A percentile compares a stretch with the other conserved stretches of the same genome.
These are phyloP conservation scores for Sternarchorhynchus goeldii DNA, from an alignment of 2,797 vertebrate species.

Conservation along the genomic window DNA sequence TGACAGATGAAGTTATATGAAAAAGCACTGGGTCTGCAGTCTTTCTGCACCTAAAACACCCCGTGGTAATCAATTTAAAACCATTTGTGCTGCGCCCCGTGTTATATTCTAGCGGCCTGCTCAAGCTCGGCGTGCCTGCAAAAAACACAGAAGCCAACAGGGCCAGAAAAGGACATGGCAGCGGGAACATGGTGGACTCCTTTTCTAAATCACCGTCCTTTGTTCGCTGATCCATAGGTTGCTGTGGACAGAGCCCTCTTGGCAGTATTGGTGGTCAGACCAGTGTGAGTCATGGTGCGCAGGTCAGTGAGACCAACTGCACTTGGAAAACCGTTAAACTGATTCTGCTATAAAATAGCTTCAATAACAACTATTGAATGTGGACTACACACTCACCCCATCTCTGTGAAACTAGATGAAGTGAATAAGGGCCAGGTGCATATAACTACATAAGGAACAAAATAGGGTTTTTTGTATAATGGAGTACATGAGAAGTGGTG, in stretches of 20 bases:
- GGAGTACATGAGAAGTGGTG: neutral
- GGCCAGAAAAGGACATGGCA: neutral
- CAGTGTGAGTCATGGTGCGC: conserved; percentile 33
- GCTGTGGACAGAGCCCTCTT: conserved; percentile 51
- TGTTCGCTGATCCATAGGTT: conserved; percentile 35
- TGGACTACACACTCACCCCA: neutral
- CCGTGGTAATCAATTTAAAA: conserved; percentile 29
- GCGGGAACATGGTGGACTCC: neutral
- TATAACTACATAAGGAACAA: neutral
- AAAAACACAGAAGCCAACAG: neutral
- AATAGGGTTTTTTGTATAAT: neutral
- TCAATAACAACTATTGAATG: neutral
- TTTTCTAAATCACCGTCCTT: conserved; percentile 13
- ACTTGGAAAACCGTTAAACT: conserved; percentile 1
- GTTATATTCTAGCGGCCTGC: conserved; percentile 32
- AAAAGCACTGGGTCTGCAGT: conserved; percentile 22
- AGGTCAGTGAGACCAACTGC: conserved; percentile 24
- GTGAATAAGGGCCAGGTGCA: neutral
- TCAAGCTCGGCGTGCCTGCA: neutral
- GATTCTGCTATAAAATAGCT: neutral
- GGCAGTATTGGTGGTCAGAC: conserved; percentile 34
- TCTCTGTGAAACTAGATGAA: no score
- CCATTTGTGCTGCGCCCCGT: conserved; percentile 42
- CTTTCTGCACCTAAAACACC: conserved; percentile 17
- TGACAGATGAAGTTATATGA: conserved; percentile 41